Evolutionary conservation across 1,140 invertebrate species (phyloP).

Genomic region (Papilio polytes): DNA sequence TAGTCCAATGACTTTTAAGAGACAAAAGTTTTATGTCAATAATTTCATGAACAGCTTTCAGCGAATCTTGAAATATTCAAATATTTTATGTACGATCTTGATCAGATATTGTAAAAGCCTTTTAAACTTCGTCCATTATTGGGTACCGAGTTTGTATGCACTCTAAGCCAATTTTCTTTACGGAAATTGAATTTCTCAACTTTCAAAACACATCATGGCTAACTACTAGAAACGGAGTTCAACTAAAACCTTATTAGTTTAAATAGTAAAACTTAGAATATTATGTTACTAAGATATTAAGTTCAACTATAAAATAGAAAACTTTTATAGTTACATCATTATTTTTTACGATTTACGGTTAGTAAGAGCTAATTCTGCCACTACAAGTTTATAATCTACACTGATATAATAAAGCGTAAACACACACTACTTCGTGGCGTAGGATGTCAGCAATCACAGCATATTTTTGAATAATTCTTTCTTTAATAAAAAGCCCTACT

Average conservation of each 20-base stretch:
- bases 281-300: not conserved
- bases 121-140: conserved; percentile 39
- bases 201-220: conserved; percentile 20
- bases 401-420: no score
- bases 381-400: no score
- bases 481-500: no score
- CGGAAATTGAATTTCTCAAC: conserved; percentile 37
- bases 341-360: no score
- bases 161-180: conserved; percentile 39
- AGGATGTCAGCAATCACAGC: no score
- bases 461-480: no score
- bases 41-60: not conserved
- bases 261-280: conserved; percentile 12
- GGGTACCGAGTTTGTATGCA: conserved; percentile 10
- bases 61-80: not conserved
- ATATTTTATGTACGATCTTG: not conserved
- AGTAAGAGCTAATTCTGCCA: no score
- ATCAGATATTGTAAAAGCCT: conserved; percentile 26
- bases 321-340: not conserved
- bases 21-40: no score
- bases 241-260: conserved; percentile 31
- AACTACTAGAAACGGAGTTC: conserved; percentile 30
- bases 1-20: no score
- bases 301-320: not conserved
- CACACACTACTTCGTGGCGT: no score